A percentile compares a stretch with the other conserved stretches of the same genome.
Conservation (phyloP, 2,888 invertebrate species). For the Cordilura impudica region DNA sequence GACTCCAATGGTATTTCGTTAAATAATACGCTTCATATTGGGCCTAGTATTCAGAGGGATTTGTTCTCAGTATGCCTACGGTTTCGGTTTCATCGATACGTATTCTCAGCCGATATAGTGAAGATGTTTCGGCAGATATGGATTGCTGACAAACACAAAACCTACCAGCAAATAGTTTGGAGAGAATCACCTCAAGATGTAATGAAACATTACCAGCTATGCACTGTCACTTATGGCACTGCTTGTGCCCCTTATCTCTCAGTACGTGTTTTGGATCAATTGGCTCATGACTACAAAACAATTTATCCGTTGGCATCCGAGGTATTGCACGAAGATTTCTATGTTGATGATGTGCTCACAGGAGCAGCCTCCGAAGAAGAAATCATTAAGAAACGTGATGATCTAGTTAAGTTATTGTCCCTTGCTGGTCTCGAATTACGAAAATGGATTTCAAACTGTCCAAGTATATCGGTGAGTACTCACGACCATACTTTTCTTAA, state of each 20-base stretch:
- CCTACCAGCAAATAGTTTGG: too few species aligned
- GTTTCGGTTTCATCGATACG: too few species aligned
- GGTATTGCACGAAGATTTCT: constrained; percentile 54
- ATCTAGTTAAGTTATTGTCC: constrained; percentile 19
- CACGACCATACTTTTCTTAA: neutral
- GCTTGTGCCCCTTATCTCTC: too few species aligned
- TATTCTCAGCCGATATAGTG: constrained; percentile 30
- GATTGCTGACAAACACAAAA: too few species aligned
- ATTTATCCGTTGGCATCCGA: constrained; percentile 45
- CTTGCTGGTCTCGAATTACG: constrained; percentile 3
- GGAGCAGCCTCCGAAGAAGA: constrained; percentile 44
- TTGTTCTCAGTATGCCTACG: too few species aligned
- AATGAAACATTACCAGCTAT: too few species aligned
- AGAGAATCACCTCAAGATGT: neutral
- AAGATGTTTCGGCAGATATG: constrained; percentile 44
- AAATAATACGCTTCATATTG: too few species aligned
- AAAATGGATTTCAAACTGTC: too few species aligned
- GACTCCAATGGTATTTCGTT: too few species aligned
- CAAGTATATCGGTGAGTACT: neutral
- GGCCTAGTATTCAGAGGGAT: too few species aligned
- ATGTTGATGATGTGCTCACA: too few species aligned
- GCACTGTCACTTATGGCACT: too few species aligned
- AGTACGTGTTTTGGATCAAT: constrained; percentile 56
- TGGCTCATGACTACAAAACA: constrained; percentile 51
- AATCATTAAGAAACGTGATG: constrained; percentile 9